Conservation (phyloP, 2,797 vertebrate genomes). For the Pangasius macronema region DNA sequence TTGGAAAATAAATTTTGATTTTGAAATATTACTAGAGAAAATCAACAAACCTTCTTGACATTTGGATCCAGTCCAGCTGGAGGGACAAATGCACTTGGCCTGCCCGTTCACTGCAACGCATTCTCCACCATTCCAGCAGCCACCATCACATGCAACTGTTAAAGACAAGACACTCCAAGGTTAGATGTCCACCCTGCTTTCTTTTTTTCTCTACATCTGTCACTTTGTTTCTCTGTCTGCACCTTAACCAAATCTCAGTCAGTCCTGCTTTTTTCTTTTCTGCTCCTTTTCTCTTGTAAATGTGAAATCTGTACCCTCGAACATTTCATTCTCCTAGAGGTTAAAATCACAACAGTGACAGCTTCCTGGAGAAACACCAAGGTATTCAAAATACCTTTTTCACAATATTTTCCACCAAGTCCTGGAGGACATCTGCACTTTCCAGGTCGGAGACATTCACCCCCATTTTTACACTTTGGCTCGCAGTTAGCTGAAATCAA, state of each 20-base stretch:
- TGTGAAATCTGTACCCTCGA: not conserved
- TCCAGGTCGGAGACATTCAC: conserved; percentile 82
- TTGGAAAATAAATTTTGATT: conserved; percentile 15
- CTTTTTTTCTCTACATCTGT: not conserved
- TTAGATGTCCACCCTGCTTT: not conserved
- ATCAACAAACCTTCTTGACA: conserved; percentile 82
- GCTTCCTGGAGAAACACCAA: not conserved
- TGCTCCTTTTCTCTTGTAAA: not conserved
- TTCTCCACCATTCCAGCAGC: conserved; percentile 85
- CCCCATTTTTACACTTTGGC: conserved; percentile 88
- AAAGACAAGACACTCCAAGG: not conserved
- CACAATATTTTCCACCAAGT: conserved; percentile 83
- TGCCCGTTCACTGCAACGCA: conserved; percentile 78
- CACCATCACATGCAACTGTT: conserved; percentile 53
- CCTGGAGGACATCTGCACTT: conserved; percentile 84
- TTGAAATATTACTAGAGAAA: conserved; percentile 28
- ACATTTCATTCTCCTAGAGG: not conserved
- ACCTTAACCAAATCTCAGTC: not conserved
- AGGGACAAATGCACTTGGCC: conserved; percentile 82
- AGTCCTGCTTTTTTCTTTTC: not conserved
- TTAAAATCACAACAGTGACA: not conserved
- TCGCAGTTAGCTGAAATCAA: conserved; percentile 78
- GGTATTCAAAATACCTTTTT: conserved; percentile 78
- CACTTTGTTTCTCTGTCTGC: not conserved
- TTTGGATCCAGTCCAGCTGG: conserved; percentile 83